A percentile compares a stretch with the other conserved stretches of the same genome.
These are phyloP conservation scores for Echinops telfairi DNA, from an alignment of 2,113 vertebrate genomes.

Conservation along the genomic window DNA sequence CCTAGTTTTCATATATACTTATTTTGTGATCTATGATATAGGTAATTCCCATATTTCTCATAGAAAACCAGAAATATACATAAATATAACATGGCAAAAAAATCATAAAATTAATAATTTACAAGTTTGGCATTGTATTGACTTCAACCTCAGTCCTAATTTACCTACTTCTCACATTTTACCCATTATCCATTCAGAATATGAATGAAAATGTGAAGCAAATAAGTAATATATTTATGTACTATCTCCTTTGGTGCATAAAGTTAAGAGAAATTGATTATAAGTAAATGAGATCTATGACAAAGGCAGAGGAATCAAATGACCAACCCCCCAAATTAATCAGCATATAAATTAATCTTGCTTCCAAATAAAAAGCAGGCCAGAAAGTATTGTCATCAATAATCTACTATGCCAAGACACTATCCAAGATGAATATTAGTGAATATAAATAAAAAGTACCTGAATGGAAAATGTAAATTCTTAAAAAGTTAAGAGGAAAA, in stretches of 20 bases:
- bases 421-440: constrained; percentile 70
- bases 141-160: background rate
- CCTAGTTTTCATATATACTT: background rate
- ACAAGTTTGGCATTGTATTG: constrained; percentile 2
- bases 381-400: constrained; percentile 77
- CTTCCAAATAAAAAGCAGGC: constrained; percentile 78
- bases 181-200: constrained; percentile 46
- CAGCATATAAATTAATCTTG: constrained; percentile 87
- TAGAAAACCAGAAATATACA: background rate
- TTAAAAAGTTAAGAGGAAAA: constrained; percentile 58
- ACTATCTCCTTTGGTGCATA: constrained; percentile 68
- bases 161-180: constrained; percentile 1
- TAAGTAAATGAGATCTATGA: constrained; percentile 83
- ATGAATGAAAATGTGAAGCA: constrained; percentile 78
- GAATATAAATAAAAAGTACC: constrained; percentile 49
- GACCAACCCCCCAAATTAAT: constrained; percentile 82
- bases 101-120: constrained; percentile 32
- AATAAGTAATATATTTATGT: constrained; percentile 82
- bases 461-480: constrained; percentile 35
- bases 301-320: constrained; percentile 81
- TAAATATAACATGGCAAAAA: background rate
- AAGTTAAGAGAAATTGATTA: constrained; percentile 87
- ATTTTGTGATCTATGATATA: background rate
- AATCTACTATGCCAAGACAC: constrained; percentile 63
- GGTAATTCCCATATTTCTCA: background rate